phyloP scores from a whole-genome alignment of 2,797 vertebrate species.

The Mormyrus hasselquistii region DNA sequence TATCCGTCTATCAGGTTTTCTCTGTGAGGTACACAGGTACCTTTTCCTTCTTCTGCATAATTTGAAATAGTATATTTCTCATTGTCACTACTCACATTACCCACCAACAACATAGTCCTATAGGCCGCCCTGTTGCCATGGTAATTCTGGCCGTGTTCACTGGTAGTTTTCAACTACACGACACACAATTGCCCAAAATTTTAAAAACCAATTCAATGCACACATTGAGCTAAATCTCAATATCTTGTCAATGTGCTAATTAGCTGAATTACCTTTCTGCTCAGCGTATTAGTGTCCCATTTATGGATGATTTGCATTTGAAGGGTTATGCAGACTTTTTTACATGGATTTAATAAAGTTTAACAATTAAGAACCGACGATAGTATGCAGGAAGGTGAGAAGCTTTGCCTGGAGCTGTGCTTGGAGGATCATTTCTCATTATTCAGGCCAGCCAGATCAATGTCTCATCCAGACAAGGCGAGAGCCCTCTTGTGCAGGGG shows the following conservation, averaged over 20 bases:
- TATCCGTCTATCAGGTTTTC: background rate
- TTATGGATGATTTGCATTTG: background rate
- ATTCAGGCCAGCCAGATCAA: background rate
- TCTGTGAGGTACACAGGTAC: background rate
- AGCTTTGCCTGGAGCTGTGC: background rate
- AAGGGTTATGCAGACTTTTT: background rate
- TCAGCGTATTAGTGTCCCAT: background rate
- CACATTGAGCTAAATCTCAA: background rate
- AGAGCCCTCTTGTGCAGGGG: background rate
- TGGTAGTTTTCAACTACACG: background rate
- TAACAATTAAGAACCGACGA: background rate
- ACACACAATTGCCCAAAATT: background rate
- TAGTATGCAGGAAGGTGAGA: background rate
- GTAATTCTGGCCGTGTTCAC: background rate
- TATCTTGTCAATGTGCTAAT: background rate
- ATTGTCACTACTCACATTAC: background rate
- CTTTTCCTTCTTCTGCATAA: background rate
- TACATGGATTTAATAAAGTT: background rate
- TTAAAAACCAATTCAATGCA: background rate
- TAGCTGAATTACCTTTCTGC: background rate
- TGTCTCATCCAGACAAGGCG: background rate
- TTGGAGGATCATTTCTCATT: background rate
- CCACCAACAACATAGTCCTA: background rate
- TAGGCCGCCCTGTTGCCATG: background rate
- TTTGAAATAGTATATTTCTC: background rate